These are phyloP conservation scores for Homarus gammarus DNA, from an alignment of 2,888 invertebrate genomes.

Conservation along the genomic window DNA sequence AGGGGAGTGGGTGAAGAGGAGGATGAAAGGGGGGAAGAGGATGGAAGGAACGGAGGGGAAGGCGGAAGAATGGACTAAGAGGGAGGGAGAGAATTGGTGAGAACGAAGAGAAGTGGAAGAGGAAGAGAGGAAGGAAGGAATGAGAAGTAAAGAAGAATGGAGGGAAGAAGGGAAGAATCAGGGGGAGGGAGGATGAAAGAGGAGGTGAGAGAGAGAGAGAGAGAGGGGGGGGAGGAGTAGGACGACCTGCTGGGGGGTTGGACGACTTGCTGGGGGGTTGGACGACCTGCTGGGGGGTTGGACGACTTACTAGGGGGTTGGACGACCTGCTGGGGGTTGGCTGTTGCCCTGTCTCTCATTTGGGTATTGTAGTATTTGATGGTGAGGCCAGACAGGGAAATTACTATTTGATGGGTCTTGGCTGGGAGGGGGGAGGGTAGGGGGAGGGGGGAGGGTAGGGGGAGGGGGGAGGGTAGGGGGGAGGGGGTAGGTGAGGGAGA, in stretches of 20 bases:
- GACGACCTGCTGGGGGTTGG: slow-evolving; percentile 40
- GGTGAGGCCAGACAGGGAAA: slow-evolving; percentile 41
- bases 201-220: background rate
- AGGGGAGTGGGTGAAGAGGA: background rate
- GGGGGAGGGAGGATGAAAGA: background rate
- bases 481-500: background rate
- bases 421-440: background rate
- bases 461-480: background rate
- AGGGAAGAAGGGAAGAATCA: background rate
- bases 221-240: no score
- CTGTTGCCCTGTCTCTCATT: slow-evolving; percentile 42
- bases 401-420: slow-evolving; percentile 54
- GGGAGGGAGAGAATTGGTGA: background rate
- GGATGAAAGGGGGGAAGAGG: background rate
- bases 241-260: no score
- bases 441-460: background rate
- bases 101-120: background rate
- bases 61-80: no score
- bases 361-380: slow-evolving; percentile 47
- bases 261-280: background rate
- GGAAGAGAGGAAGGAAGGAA: background rate
- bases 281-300: background rate
- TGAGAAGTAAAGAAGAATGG: background rate
- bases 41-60: background rate
- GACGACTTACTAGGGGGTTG: background rate